Conservation (phyloP, 2,888 invertebrate species). For the Ennomos quercinarius region DNA sequence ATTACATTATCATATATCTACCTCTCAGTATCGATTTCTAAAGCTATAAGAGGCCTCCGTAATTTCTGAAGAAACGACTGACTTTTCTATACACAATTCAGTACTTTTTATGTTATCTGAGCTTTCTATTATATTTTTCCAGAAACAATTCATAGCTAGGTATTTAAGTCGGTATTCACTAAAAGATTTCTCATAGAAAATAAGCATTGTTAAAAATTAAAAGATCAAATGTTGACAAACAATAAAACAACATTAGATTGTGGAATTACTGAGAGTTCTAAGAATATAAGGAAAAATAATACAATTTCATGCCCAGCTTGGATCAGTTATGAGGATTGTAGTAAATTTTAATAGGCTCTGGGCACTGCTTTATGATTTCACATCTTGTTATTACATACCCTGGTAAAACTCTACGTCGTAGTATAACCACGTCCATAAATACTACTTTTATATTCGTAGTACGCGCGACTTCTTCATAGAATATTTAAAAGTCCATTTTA, state of each 20-base stretch:
- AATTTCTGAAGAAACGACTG: too few relatives aligned
- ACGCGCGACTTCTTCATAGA: conserved; percentile 70
- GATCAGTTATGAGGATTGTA: conserved; percentile 30
- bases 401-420: conserved; percentile 37
- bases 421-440: conserved; percentile 46
- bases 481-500: conserved; percentile 83
- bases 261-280: conserved; percentile 14
- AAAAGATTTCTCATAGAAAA: background rate
- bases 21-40: too few relatives aligned
- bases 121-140: conserved; percentile 1
- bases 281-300: conserved; percentile 25
- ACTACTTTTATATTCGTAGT: conserved; percentile 58
- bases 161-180: too few relatives aligned
- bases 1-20: too few relatives aligned
- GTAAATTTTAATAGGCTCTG: conserved; percentile 22
- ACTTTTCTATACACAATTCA: background rate
- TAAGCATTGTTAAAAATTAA: conserved; percentile 24
- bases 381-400: conserved; percentile 35
- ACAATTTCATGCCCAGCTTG: conserved; percentile 31
- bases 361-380: conserved; percentile 27
- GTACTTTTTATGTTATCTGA: background rate
- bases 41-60: too few relatives aligned
- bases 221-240: conserved; percentile 23
- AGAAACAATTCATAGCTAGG: background rate
- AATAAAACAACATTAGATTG: conserved; percentile 35